Evolutionary conservation across 1,140 invertebrate genomes (phyloP).

Genomic region (Hermatobates lingyangjiaoensis): DNA sequence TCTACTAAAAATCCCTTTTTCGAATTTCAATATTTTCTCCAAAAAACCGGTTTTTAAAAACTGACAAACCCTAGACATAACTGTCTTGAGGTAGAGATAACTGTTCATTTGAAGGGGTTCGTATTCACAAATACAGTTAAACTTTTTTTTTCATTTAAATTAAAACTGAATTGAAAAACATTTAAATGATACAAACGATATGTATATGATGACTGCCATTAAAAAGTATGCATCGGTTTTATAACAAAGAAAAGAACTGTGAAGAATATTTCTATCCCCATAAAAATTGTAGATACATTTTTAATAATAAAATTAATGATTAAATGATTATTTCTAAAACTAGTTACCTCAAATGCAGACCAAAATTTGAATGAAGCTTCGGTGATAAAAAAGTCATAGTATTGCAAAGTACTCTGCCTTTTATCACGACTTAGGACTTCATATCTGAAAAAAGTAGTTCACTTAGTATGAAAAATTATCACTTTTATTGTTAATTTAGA

Average conservation of each 20-base stretch:
- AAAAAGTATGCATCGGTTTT: neutral
- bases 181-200: neutral
- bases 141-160: neutral
- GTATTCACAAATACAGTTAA: too few species aligned
- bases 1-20: too few species aligned
- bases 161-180: neutral
- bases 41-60: too few species aligned
- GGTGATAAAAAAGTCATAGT: slow-evolving; percentile 67
- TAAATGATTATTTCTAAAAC: neutral
- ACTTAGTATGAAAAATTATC: too few species aligned
- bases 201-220: neutral
- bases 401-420: slow-evolving; percentile 19
- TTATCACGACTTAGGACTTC: neutral
- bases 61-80: too few species aligned
- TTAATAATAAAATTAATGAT: neutral
- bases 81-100: too few species aligned
- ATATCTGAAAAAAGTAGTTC: too few species aligned
- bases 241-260: neutral
- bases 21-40: too few species aligned
- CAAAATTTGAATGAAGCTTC: slow-evolving; percentile 73
- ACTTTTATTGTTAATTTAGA: too few species aligned
- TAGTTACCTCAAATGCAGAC: slow-evolving; percentile 57
- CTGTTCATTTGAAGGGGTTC: too few species aligned
- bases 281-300: neutral
- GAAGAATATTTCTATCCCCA: neutral